Evolutionary conservation across 2,888 invertebrate genomes (phyloP).

Genomic region (Nephrotoma appendiculata): DNA sequence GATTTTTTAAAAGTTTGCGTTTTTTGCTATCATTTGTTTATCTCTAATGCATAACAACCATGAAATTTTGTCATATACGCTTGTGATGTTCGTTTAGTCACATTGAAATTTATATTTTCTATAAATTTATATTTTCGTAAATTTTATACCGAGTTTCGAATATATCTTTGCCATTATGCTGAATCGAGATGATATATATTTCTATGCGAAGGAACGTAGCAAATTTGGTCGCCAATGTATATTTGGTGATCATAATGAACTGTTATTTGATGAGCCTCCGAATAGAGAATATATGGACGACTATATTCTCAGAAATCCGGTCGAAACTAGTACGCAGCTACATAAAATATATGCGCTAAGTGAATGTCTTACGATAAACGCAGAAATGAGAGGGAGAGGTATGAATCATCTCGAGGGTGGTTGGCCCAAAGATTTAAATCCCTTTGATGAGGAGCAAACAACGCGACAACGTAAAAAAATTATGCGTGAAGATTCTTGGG

Average conservation of each 20-base stretch:
- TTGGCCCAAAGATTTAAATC: conserved; percentile 91
- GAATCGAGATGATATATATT: conserved; percentile 21
- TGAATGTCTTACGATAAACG: conserved; percentile 30
- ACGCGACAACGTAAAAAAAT: conserved; percentile 64
- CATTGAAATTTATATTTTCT: no score
- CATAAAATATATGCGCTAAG: conserved; percentile 34
- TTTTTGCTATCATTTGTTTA: no score
- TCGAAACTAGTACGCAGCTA: conserved; percentile 46
- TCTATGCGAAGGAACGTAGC: conserved; percentile 52
- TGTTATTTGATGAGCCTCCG: conserved; percentile 46
- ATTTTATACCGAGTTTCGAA: no score
- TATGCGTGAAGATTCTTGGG: conserved; percentile 80
- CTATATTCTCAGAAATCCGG: conserved; percentile 45
- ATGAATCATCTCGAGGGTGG: conserved; percentile 90
- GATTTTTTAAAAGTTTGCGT: no score
- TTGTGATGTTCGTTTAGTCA: no score
- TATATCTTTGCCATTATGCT: neutral
- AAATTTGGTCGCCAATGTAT: conserved; percentile 56
- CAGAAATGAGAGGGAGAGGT: conserved; percentile 43
- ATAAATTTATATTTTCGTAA: no score
- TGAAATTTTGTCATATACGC: no score
- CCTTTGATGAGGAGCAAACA: conserved; percentile 72
- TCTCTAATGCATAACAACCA: no score
- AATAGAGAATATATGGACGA: conserved; percentile 40
- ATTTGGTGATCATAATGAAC: conserved; percentile 52